Percentiles rank a stretch among this genome's conserved stretches.
Conservation (phyloP, 2,888 invertebrate species). For the Papilio elwesi region DNA sequence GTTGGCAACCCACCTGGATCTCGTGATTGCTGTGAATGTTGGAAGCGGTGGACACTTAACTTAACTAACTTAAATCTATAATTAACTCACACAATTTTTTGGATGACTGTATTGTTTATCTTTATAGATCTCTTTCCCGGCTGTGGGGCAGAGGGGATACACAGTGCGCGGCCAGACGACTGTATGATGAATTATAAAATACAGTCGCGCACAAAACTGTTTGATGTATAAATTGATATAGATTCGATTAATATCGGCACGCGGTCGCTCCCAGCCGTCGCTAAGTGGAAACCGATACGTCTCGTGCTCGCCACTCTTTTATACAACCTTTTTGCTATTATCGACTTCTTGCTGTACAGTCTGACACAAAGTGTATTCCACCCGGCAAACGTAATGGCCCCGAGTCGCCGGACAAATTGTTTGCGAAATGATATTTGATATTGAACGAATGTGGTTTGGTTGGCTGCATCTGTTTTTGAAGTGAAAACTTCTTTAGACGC, state of each 20-base stretch:
- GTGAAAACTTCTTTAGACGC: no score
- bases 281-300: slow-evolving; percentile 33
- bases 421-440: slow-evolving; percentile 13
- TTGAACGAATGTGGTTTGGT: neutral
- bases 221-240: neutral
- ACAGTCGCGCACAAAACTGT: slow-evolving; percentile 4
- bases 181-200: neutral
- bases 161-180: no score
- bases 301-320: slow-evolving; percentile 15
- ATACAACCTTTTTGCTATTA: slow-evolving; percentile 22
- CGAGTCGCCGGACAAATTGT: slow-evolving; percentile 2
- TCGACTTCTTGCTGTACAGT: slow-evolving; percentile 8
- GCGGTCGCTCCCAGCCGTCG: slow-evolving; percentile 29
- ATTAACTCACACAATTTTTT: no score
- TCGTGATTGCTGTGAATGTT: no score
- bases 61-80: no score
- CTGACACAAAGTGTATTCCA: slow-evolving; percentile 15
- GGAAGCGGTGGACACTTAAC: no score
- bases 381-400: slow-evolving; percentile 8
- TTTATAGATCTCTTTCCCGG: no score
- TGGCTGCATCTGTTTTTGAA: neutral
- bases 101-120: no score
- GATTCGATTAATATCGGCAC: slow-evolving; percentile 17
- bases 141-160: no score
- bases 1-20: no score